Conservation (phyloP, 2,113 vertebrate species). For the Lagenorhynchus albirostris region DNA sequence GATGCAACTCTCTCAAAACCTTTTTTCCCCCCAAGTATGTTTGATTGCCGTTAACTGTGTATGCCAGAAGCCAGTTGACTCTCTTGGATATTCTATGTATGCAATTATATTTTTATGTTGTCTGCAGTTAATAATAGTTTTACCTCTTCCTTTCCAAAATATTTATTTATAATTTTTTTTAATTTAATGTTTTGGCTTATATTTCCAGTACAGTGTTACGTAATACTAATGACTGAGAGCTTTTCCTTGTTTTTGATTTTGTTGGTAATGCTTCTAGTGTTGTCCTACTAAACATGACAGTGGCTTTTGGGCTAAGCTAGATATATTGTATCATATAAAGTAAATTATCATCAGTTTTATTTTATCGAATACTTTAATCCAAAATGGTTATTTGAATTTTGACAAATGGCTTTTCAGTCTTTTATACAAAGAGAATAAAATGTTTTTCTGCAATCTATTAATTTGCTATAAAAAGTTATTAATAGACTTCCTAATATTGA, state of each 20-base stretch:
- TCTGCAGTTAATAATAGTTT: neutral
- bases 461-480: neutral
- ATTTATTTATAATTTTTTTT: neutral
- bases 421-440: neutral
- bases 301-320: neutral
- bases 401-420: neutral
- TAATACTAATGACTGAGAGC: neutral
- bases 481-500: neutral
- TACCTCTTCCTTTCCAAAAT: neutral
- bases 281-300: neutral
- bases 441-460: neutral
- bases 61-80: neutral
- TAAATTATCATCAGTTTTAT: neutral
- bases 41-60: neutral
- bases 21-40: neutral
- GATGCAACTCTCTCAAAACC: neutral
- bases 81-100: neutral
- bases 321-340: neutral
- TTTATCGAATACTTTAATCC: neutral
- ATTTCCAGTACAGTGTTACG: neutral
- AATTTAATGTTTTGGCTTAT: neutral
- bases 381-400: slow-evolving; percentile 1
- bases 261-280: neutral
- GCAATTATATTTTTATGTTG: neutral
- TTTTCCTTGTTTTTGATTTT: neutral